A percentile compares a stretch with the other conserved stretches of the same genome.
Conservation (phyloP, 2,113 vertebrate species). For the Paracanthobrama guichenoti region DNA sequence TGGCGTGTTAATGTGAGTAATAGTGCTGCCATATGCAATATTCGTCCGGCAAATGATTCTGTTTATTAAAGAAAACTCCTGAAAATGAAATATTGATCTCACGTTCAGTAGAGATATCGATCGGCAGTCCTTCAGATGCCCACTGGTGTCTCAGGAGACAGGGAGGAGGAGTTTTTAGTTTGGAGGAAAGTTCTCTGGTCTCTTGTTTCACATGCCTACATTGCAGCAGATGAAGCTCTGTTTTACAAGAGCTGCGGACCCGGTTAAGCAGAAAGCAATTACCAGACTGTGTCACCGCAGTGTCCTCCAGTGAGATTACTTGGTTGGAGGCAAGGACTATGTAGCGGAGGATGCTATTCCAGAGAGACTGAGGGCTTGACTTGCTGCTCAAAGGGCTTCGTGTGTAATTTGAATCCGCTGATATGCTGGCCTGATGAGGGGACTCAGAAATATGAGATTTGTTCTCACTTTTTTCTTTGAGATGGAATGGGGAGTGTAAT, state of each 20-base stretch:
- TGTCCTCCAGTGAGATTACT: constrained; percentile 58
- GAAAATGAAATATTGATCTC: constrained; percentile 60
- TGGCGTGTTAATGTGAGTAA: constrained; percentile 40
- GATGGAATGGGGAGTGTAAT: not conserved
- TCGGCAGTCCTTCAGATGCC: constrained; percentile 40
- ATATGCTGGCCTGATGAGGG: constrained; percentile 38
- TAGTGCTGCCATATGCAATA: constrained; percentile 43
- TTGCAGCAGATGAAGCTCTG: constrained; percentile 34
- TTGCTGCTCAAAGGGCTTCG: constrained; percentile 42
- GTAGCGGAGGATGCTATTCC: constrained; percentile 51
- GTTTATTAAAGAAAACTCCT: constrained; percentile 57
- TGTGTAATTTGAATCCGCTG: constrained; percentile 51
- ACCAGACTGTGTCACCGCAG: constrained; percentile 51
- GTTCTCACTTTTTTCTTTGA: constrained; percentile 4
- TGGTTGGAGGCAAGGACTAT: constrained; percentile 54
- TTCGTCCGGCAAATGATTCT: constrained; percentile 45
- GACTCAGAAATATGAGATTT: constrained; percentile 2
- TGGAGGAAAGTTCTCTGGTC: constrained; percentile 45
- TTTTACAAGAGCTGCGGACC: constrained; percentile 55
- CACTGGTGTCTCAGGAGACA: not conserved
- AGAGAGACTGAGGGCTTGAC: constrained; percentile 49
- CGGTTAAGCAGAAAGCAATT: constrained; percentile 58
- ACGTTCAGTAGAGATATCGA: constrained; percentile 42
- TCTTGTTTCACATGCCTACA: constrained; percentile 42
- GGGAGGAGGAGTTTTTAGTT: constrained; percentile 39